These are phyloP conservation scores for Characodon lateralis DNA, from an alignment of 2,797 vertebrate species.

Conservation along the genomic window DNA sequence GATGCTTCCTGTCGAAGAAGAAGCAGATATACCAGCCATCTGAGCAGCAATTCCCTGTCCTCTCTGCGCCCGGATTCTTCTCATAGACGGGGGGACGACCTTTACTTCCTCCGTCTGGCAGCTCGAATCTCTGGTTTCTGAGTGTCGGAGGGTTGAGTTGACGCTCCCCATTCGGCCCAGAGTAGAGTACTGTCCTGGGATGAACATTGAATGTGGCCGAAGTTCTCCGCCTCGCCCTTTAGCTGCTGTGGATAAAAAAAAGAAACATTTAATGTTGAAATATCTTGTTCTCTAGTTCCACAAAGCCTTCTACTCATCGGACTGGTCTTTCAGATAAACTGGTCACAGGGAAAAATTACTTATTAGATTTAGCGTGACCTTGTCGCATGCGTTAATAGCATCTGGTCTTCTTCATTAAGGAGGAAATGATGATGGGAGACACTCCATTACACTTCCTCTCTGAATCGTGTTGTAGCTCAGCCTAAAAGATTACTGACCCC, in stretches of 20 bases:
- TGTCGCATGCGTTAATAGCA: constrained; percentile 65
- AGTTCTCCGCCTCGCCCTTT: constrained; percentile 83
- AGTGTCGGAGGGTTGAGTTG: constrained; percentile 77
- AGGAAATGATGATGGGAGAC: constrained; percentile 49
- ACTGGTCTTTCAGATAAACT: constrained; percentile 58
- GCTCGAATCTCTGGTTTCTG: constrained; percentile 89
- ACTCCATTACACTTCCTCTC: constrained; percentile 25
- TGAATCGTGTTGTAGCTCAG: constrained; percentile 33
- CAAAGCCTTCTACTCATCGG: constrained; percentile 35
- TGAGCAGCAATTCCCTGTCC: constrained; percentile 95
- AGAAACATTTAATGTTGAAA: constrained; percentile 15
- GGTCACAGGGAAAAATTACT: constrained; percentile 66
- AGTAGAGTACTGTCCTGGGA: constrained; percentile 89
- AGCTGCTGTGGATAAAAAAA: constrained; percentile 67
- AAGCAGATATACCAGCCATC: constrained; percentile 90
- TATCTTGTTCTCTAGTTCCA: constrained; percentile 20
- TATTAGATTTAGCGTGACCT: constrained; percentile 71
- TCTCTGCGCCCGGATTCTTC: constrained; percentile 93
- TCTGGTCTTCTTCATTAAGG: constrained; percentile 72
- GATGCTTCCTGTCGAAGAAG: constrained; percentile 89
- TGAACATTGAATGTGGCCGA: constrained; percentile 87
- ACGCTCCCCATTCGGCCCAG: constrained; percentile 86
- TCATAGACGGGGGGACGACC: constrained; percentile 93
- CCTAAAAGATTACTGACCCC: constrained; percentile 39
- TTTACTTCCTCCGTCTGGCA: constrained; percentile 95